Base-by-base conservation (phyloP, 2,888 invertebrate genomes). In the Phragmatobia fuliginosa region DNA sequence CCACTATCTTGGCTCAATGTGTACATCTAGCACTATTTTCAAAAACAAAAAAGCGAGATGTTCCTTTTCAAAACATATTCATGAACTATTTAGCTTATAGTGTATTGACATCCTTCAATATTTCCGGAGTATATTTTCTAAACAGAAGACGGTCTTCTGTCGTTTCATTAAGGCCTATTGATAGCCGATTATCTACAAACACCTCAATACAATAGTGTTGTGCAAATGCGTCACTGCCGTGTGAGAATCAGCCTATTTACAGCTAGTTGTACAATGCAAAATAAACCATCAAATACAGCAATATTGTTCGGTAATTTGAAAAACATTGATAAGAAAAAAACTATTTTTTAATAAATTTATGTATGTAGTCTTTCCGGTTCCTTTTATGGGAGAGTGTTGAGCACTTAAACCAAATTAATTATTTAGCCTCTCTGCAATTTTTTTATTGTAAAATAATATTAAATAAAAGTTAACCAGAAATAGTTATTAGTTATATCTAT, bases 191-290 rank as follows among this genome's bases (percentile, higher is more conserved):
- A 28, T n/a, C 32, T 68, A 56, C 56, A 45, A 38, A 14, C 63
- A 31, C 63, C 49, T 41, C 31, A 60, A 31, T 31, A 62, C 70
- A 70, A 59, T 66, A 66, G 61, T 38, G 63, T 33, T 38, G 56
- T 41, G 62, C 41, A 49, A 25, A 41, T 33, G 58, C 41, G 38
- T 56, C 21, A 62, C 31, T 65, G 60, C 38, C 65, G 41, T 64
- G 58, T 49, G 49, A 45, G 5, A 14, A 28, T 45, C 59, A 65
- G 56, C 69, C 11, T 56, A 70, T 81, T 52, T 79, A 79, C 73
- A 81, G 74, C 79, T 64, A 70, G 25, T 49, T 68, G 65, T 72
- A 81, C 68, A 79, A 67, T 65, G 73, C 66, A 72, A 63, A 33
- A 28, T 71, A 45, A 68, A 63, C 45, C 65, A 70, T 66, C 45